A percentile compares a stretch with the other conserved stretches of the same genome.
phyloP scores from a whole-genome alignment of 2,888 invertebrate genomes.

The Xanthia icteritia region DNA sequence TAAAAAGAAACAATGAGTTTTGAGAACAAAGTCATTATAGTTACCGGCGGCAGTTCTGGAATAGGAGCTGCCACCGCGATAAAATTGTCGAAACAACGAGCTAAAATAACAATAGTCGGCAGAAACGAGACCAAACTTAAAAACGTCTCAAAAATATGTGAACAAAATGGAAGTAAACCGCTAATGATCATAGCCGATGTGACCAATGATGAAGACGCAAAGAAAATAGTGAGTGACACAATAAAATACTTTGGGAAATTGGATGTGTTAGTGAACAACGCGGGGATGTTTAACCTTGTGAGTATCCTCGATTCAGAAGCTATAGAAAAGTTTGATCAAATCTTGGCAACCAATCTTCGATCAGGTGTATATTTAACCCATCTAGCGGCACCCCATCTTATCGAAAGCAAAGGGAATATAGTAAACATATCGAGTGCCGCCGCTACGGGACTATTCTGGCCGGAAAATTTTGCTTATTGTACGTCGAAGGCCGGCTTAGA shows the following conservation, averaged over 20 bases:
- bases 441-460: constrained; percentile 39
- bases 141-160: constrained; percentile 61
- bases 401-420: constrained; percentile 93
- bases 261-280: constrained; percentile 74
- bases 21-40: constrained; percentile 66
- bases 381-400: constrained; percentile 94
- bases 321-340: constrained; percentile 67
- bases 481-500: constrained; percentile 97
- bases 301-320: constrained; percentile 66
- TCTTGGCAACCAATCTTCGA: constrained; percentile 70
- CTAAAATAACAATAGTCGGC: constrained; percentile 67
- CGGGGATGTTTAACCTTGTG: constrained; percentile 57
- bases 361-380: constrained; percentile 68
- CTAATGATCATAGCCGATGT: constrained; percentile 69
- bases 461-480: constrained; percentile 63
- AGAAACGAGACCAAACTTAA: constrained; percentile 68
- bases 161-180: constrained; percentile 61
- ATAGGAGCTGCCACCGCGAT: constrained; percentile 68
- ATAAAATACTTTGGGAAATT: constrained; percentile 68
- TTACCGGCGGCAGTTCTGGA: constrained; percentile 70
- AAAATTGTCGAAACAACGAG: constrained; percentile 60
- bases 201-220: constrained; percentile 62
- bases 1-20: constrained; percentile 62
- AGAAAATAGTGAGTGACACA: constrained; percentile 64
- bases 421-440: constrained; percentile 95